Evolutionary conservation across 2,888 invertebrate genomes (phyloP), one percentile per base, ranked within the genome.

Genomic region (Spodoptera littoralis): DNA sequence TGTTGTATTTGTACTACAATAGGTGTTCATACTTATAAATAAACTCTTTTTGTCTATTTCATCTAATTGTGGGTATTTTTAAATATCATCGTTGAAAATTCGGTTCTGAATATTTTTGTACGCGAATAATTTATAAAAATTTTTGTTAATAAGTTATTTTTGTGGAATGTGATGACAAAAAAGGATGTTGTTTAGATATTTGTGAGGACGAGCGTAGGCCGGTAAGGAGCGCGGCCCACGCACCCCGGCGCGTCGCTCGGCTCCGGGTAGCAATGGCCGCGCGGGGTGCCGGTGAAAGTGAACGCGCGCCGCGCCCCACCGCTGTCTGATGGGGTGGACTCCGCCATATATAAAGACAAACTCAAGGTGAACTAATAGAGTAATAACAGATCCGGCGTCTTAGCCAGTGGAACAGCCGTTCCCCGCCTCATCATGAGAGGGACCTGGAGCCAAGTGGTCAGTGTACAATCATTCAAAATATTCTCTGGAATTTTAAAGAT

Each of bases 361-460:
- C 85, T 77, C 83, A 87, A 88, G 82, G 84, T 86, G 82, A 85
- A 82, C 83, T 85, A 86, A 87, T 89, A 90, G 87, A 91, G 92
- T 91, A 83, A 87, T 87, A 88, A 87, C 84, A 90, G 92, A 92
- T 89, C 88, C 89, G 85, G 85, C 89, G 88, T 82, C 85, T 88
- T 83, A 87, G 88, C 88, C 86, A 77, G 88, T 86, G 90, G 87
- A 88, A 82, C 87, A 86, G 86, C 86, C 87, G 86, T 86, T 85
- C 90, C 91, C 91, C 90, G 88, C 90, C 89, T 88, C 92, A 93
- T 74, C 93, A 96, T 96, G 96, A 93, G 92, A 94, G 95, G 95
- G 95, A 95, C 92, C 93, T 91, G 95, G 95, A 95, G 95, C 93
- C 90, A 90, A 92, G 95, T 95, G 96, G 96, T 96, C 92, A 95